Base-by-base conservation (phyloP, 2,888 invertebrate species). In the Epinotia bilunana region DNA sequence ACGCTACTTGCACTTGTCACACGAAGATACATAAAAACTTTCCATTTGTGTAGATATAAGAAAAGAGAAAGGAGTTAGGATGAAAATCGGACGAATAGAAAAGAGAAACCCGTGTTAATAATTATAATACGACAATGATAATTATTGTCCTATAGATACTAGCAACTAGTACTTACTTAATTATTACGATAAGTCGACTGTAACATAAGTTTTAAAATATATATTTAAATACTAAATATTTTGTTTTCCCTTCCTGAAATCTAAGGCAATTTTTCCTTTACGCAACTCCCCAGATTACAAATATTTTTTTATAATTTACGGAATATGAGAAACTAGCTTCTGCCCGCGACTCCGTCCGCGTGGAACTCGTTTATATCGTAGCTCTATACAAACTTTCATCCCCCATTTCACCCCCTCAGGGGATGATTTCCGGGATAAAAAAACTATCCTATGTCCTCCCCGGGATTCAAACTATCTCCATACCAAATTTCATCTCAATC, bases 1-100 rank as follows among this genome's bases (percentile, higher is more conserved):
- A 95, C 77, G 97, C 97, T 0, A 97, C 97, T 5, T 97, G 97
- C 86, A 89, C 90, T 68, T 97, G 97, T 86, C 93, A 93, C 67
- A 91, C 91, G 80, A 95, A 83, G 65, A 80, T 94, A 79, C 86
- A 85, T 70, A 85, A 82, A 72, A 87, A 86, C 72, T 80, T 84
- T 73, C 87, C 87, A 1, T 87, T 85, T 83, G 53, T 74, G 12
- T 46, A 60, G 39, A 13, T 16, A 23, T 39, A 20, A 7, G 18
- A 28, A 20, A 28, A 49, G 16, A 49, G 16, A 4, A 49, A 16
- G n/a, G 49, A 49, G 16, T 49, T 49, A 4, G 5, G 49, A 16
- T 49, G 53, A 53, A 53, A 39, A 13, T 46, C 11, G 46, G 46
- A 53, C n/a, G 53, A 53, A n/a, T 53, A 53, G 53, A 53, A 53